phyloP scores from a whole-genome alignment of 2,888 invertebrate genomes.

The Metalampra italica region DNA sequence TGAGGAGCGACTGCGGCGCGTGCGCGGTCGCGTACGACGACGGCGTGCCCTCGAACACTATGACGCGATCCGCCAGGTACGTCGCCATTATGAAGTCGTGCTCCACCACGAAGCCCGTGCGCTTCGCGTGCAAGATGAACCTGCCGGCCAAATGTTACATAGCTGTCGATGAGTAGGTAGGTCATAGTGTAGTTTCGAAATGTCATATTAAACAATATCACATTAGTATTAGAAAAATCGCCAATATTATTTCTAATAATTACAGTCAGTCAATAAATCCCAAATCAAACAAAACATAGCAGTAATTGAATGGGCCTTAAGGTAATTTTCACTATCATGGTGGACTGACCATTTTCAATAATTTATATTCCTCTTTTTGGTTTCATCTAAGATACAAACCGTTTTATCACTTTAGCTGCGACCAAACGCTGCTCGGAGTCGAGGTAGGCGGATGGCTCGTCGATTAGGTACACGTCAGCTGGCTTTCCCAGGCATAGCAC shows the following conservation, averaged over 20 bases:
- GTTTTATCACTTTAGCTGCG: slow-evolving; percentile 99
- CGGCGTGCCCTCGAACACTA: slow-evolving; percentile 97
- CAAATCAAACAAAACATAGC: no score
- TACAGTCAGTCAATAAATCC: no score
- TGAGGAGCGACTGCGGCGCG: slow-evolving; percentile 93
- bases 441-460: slow-evolving; percentile 99
- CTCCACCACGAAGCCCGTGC: slow-evolving; percentile 99
- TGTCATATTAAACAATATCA: no score
- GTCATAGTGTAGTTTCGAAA: no score
- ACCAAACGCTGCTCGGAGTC: slow-evolving; percentile 99
- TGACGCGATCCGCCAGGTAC: slow-evolving; percentile 98
- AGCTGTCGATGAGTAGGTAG: background rate
- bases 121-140: slow-evolving; percentile 99
- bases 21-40: slow-evolving; percentile 94
- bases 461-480: slow-evolving; percentile 98
- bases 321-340: no score
- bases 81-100: slow-evolving; percentile 99
- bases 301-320: no score
- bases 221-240: no score
- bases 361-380: no score
- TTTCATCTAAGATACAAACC: no score
- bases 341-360: no score
- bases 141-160: slow-evolving; percentile 43
- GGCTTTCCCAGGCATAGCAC: slow-evolving; percentile 98
- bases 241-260: no score